A percentile compares a stretch with the other conserved stretches of the same genome.
Evolutionary conservation across 2,888 invertebrate species (phyloP).

Genomic region (Stramonita haemastoma): DNA sequence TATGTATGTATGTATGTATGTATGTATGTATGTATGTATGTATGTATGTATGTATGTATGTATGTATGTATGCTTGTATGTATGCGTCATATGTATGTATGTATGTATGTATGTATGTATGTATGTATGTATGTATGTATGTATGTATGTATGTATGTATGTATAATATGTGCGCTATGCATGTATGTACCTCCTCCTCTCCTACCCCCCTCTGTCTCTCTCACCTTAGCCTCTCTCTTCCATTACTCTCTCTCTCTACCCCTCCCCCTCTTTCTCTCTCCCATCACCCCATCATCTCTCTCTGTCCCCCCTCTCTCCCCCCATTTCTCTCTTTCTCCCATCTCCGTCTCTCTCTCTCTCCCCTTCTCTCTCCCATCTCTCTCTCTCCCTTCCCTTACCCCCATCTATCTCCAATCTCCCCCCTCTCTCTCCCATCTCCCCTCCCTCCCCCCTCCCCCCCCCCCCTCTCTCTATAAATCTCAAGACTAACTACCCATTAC

Average conservation of each 20-base stretch:
- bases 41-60: background rate
- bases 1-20: background rate
- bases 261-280: background rate
- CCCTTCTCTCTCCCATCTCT: background rate
- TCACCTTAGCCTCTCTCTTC: no score
- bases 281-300: background rate
- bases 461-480: background rate
- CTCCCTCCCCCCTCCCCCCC: background rate
- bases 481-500: no score
- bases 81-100: background rate
- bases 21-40: conserved; percentile 3
- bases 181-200: background rate
- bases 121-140: conserved; percentile 5
- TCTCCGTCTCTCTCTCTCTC: background rate
- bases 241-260: conserved; percentile 25
- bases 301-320: background rate
- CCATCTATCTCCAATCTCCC: background rate
- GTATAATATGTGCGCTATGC: background rate
- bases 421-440: background rate
- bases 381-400: conserved; percentile 21
- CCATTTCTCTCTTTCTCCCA: background rate
- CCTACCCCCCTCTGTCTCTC: background rate
- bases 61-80: background rate
- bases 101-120: background rate
- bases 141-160: background rate